Base-by-base conservation (phyloP, 2,113 vertebrate species). In the Laticauda laticaudata region DNA sequence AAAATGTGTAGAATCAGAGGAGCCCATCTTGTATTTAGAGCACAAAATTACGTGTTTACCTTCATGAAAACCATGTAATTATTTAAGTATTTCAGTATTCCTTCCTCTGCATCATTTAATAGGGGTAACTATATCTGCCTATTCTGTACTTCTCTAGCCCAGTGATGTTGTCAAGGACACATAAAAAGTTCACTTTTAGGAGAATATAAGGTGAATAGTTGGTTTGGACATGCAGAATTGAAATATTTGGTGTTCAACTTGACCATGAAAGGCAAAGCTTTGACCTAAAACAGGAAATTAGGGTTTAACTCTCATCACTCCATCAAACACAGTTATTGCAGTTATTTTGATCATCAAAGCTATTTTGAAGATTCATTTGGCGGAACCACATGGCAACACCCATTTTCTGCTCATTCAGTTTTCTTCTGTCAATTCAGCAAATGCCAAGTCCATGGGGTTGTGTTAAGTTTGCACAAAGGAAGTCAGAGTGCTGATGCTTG, bases 351-450 rank as follows among this genome's bases (percentile, higher is more conserved):
- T 43, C 69, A 81, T 75, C 90, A 91, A 91, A 91, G 43, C 45
- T 91, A 39, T 81, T 91, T 91, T 54, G 48, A 90, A 90, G 48
- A 69, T 24, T 54, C 69, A 91, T 85, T 91, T 51, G 39, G 90
- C 4, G 55, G 48, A 75, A 90, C 48, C 24, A 55, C 48, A 39
- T 54, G 69, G n/a, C 20, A 53, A 23, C 90, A 91, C 51, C n/a
- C 64, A 18, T 55, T 55, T 54, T 55, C n/a, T 91, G 29, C 20
- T 48, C n/a, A 55, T 91, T 81, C 64, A 81, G 90, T 34, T 91
- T 53, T 12, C 51, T 85, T 85, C 90, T 91, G 51, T 39, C 64
- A 81, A 23, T 10, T 51, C 90, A 91, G 64, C 64, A 91, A 39
- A 85, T 55, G 34, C n/a, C 34, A 69, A 23, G 51, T 43, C 69